Evolutionary conservation across 1,140 invertebrate species (phyloP).

Genomic region (Drosophila nigrodunni): DNA sequence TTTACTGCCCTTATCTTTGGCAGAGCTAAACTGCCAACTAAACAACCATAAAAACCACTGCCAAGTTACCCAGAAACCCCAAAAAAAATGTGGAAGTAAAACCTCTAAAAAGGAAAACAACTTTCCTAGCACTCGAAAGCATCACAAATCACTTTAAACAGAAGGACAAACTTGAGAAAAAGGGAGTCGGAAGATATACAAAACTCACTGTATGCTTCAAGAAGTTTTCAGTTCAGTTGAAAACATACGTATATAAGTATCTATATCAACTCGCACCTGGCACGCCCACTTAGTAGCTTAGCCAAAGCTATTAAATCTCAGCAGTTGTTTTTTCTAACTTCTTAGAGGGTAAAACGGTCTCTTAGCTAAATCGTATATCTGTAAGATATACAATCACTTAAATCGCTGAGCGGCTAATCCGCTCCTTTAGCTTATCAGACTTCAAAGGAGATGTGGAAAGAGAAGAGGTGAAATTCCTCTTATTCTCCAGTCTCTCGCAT

Average conservation of each 20-base stretch:
- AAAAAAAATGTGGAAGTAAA: slow-evolving; percentile 5
- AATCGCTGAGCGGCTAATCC: slow-evolving; percentile 80
- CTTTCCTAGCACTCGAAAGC: slow-evolving; percentile 71
- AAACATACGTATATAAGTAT: not conserved
- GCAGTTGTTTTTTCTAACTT: slow-evolving; percentile 54
- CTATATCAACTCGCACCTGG: slow-evolving; percentile 20
- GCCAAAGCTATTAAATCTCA: slow-evolving; percentile 74
- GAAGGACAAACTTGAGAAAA: slow-evolving; percentile 65
- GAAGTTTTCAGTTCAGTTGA: not conserved
- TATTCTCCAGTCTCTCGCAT: slow-evolving; percentile 41
- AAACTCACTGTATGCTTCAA: not conserved
- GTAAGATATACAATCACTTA: slow-evolving; percentile 82
- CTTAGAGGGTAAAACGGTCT: slow-evolving; percentile 6
- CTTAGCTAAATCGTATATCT: slow-evolving; percentile 70
- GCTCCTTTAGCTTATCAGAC: slow-evolving; percentile 54
- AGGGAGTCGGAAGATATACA: not conserved
- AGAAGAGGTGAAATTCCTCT: no score
- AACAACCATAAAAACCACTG: slow-evolving; percentile 70
- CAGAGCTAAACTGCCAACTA: slow-evolving; percentile 57
- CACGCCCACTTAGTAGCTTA: slow-evolving; percentile 55
- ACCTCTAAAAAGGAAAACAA: slow-evolving; percentile 47
- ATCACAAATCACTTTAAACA: slow-evolving; percentile 82
- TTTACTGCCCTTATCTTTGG: slow-evolving; percentile 42
- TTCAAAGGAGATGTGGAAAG: slow-evolving; percentile 32
- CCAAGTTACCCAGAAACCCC: slow-evolving; percentile 45